Base-by-base conservation (phyloP, 2,113 vertebrate genomes). In the Campylorhamphus procurvoides region DNA sequence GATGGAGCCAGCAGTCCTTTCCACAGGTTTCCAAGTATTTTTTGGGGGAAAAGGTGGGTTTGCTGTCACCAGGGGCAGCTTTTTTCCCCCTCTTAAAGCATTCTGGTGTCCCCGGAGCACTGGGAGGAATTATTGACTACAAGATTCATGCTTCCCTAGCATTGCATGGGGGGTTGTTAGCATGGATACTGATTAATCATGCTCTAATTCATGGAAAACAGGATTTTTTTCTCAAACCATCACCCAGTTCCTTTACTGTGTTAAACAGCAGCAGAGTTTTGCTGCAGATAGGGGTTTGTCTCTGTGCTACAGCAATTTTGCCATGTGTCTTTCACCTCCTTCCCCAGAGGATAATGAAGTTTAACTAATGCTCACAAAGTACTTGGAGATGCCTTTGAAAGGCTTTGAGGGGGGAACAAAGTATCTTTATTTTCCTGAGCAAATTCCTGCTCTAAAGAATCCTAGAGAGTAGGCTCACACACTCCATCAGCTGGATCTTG, bases 401-500 rank as follows among this genome's bases (percentile, higher is more conserved):
- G 17, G 52, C 73, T 87, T 46, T 3, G 28, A 18, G 58, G 82
- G 58, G 55, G 35, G 81, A 82, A 53, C 81, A 85, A 93, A 89
- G 46, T 67, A 33, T 92, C 84, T 83, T 29, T 46, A 18, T 92
- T 89, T 94, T 81, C 87, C 76, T 13, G 13, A 35, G 59, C 42
- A 59, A 74, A 94, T 84, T 91, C 90, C 80, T 72, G 47, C 66
- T 3, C 39, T 46, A 53, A 31, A 80, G 84, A 66, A 58, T 85
- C 91, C 58, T 3, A 4, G 85, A 90, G 90, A 95, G 77, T 3
- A 76, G 86, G 18, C 72, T 92, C 78, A 0, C 52, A 10, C 75
- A 2, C 80, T 93, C 77, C 52, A 27, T 93, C 94, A 92, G 83
- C 95, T 96, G 90, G 59, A 40, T 87, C 80, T 71, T 94, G 94